Conservation (phyloP, 1,140 invertebrate genomes). For the Sminthurides bifidus region DNA sequence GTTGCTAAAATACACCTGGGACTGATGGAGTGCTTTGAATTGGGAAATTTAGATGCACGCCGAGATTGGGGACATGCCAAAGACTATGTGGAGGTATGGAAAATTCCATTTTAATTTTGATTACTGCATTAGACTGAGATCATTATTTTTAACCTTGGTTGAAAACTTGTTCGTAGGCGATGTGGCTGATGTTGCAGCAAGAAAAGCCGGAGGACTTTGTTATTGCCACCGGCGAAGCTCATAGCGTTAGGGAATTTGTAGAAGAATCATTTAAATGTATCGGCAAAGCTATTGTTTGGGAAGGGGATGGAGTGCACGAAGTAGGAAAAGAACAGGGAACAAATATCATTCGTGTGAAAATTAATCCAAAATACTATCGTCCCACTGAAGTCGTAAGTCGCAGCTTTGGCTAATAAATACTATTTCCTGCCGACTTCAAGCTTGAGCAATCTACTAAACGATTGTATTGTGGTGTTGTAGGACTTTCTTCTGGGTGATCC, state of each 20-base stretch:
- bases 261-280: constrained; percentile 74
- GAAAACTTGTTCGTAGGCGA: constrained; percentile 77
- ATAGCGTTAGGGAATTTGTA: constrained; percentile 94
- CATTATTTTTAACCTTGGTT: too few species aligned
- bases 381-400: constrained; percentile 91
- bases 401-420: neutral
- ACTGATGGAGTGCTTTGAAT: constrained; percentile 70
- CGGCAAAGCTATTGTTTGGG: constrained; percentile 63
- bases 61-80: constrained; percentile 99
- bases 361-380: constrained; percentile 91
- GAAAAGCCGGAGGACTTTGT: constrained; percentile 89
- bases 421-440: neutral
- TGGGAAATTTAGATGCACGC: constrained; percentile 91
- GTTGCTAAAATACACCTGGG: constrained; percentile 92
- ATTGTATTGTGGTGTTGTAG: constrained; percentile 40
- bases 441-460: neutral
- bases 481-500: constrained; percentile 82
- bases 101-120: too few species aligned
- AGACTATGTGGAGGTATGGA: constrained; percentile 96
- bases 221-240: constrained; percentile 87
- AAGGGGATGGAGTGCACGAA: constrained; percentile 72
- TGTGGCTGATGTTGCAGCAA: constrained; percentile 99
- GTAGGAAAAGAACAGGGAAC: constrained; percentile 60
- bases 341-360: constrained; percentile 66
- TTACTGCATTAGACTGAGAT: too few species aligned